phyloP scores from a whole-genome alignment of 2,888 invertebrate species.

The Drosophila pseudotalamancana region DNA sequence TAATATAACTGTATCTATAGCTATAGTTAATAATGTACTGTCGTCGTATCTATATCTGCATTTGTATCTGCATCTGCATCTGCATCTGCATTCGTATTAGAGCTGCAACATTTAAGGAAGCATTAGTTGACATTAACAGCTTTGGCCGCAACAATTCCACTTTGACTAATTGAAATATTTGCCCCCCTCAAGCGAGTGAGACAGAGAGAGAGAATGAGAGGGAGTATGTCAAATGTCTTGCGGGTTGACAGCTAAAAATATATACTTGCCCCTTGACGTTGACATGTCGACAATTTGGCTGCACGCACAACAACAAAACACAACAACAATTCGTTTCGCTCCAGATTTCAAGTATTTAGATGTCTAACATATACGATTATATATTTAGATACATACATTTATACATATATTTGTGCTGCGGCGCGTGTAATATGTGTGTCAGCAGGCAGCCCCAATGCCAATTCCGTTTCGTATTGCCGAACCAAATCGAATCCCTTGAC shows the following conservation, averaged over 20 bases:
- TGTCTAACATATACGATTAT: constrained; percentile 21
- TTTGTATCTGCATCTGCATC: not conserved
- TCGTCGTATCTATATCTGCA: not conserved
- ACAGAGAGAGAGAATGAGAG: not conserved
- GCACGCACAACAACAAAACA: constrained; percentile 35
- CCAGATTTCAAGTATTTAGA: constrained; percentile 57
- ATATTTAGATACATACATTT: constrained; percentile 12
- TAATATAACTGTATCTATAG: not conserved
- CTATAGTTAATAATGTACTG: not conserved
- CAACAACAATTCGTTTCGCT: constrained; percentile 54
- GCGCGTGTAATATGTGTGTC: constrained; percentile 65
- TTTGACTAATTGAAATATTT: constrained; percentile 72
- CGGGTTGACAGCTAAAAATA: constrained; percentile 71
- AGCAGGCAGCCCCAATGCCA: constrained; percentile 45
- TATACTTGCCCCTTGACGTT: constrained; percentile 44
- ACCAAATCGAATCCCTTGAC: constrained; percentile 45
- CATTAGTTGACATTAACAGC: constrained; percentile 42
- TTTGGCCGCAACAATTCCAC: constrained; percentile 38
- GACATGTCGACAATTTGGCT: constrained; percentile 70
- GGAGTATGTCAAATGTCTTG: constrained; percentile 66
- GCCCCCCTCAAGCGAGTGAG: constrained; percentile 17
- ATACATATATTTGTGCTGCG: not conserved
- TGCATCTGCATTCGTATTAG: constrained; percentile 5
- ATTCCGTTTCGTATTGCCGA: constrained; percentile 19
- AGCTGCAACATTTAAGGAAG: constrained; percentile 53